Percentiles rank a stretch among this genome's conserved stretches.
These are phyloP conservation scores for Tetraneura akinire DNA, from an alignment of 1,140 invertebrate genomes.

Conservation along the genomic window DNA sequence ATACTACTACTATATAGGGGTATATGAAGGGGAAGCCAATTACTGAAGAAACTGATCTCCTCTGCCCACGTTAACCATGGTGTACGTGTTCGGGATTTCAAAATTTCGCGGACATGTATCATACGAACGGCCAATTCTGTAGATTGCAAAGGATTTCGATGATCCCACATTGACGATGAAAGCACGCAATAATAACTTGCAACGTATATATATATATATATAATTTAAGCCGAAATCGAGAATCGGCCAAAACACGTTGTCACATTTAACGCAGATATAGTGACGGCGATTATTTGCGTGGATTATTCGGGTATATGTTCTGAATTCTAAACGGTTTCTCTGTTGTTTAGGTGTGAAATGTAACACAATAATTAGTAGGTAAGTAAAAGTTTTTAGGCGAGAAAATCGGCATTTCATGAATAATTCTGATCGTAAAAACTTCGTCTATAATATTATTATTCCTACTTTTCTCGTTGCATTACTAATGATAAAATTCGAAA, in stretches of 20 bases:
- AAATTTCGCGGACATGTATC: slow-evolving; percentile 38
- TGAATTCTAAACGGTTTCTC: slow-evolving; percentile 14
- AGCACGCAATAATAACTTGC: slow-evolving; percentile 36
- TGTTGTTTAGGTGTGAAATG: neutral
- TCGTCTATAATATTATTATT: neutral
- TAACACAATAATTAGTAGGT: neutral
- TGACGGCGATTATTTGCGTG: slow-evolving; percentile 21
- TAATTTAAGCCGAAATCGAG: slow-evolving; percentile 40
- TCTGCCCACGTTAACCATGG: neutral
- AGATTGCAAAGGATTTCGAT: slow-evolving; percentile 36
- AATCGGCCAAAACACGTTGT: slow-evolving; percentile 48
- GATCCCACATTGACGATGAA: slow-evolving; percentile 34
- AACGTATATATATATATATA: slow-evolving; percentile 4
- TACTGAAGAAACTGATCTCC: slow-evolving; percentile 32
- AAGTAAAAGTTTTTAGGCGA: neutral
- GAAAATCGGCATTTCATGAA: neutral
- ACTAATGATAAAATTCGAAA: neutral
- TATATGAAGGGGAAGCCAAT: slow-evolving; percentile 8
- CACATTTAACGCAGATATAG: slow-evolving; percentile 48
- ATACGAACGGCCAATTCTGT: slow-evolving; percentile 27
- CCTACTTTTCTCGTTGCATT: neutral
- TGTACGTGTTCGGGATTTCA: slow-evolving; percentile 39
- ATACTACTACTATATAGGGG: neutral
- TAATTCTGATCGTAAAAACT: neutral
- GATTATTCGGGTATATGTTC: slow-evolving; percentile 32